Percentiles rank a stretch among this genome's conserved stretches.
phyloP scores from a whole-genome alignment of 2,888 invertebrate species.

The Tenthredo notha region DNA sequence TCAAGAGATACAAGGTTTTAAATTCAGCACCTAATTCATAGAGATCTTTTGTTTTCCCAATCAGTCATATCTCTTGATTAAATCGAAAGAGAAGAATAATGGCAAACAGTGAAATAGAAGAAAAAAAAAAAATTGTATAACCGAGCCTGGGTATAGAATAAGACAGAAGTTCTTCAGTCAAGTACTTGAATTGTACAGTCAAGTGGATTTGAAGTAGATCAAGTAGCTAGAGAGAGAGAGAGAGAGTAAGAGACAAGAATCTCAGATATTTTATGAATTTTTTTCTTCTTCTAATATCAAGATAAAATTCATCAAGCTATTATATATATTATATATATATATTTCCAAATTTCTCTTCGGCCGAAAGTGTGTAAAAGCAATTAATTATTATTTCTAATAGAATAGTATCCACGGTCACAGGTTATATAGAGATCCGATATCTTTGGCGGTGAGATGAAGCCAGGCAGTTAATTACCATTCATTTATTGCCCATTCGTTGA shows the following conservation, averaged over 20 bases:
- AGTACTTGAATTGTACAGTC: not conserved
- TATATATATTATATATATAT: too few species aligned
- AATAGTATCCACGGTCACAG: not conserved
- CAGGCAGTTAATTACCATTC: conserved; percentile 60
- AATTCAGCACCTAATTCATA: not conserved
- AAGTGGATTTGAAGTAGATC: not conserved
- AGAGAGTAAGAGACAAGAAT: not conserved
- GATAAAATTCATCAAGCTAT: not conserved
- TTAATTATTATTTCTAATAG: conserved; percentile 27
- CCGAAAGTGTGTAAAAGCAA: conserved; percentile 6
- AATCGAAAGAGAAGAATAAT: not conserved
- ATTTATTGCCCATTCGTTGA: conserved; percentile 54
- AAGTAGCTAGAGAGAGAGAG: not conserved
- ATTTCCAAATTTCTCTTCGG: not conserved
- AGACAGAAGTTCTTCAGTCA: not conserved
- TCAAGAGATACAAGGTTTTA: too few species aligned
- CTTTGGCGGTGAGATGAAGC: conserved; percentile 57
- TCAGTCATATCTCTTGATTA: not conserved
- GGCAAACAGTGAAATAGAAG: not conserved
- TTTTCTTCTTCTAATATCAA: not conserved
- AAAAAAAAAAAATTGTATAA: not conserved
- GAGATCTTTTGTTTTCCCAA: not conserved
- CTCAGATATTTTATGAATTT: not conserved
- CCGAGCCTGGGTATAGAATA: not conserved
- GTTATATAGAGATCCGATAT: conserved; percentile 44